Percentiles rank a stretch among this genome's conserved stretches.
phyloP scores from a whole-genome alignment of 2,113 vertebrate genomes.

The Calyptomena viridis region DNA sequence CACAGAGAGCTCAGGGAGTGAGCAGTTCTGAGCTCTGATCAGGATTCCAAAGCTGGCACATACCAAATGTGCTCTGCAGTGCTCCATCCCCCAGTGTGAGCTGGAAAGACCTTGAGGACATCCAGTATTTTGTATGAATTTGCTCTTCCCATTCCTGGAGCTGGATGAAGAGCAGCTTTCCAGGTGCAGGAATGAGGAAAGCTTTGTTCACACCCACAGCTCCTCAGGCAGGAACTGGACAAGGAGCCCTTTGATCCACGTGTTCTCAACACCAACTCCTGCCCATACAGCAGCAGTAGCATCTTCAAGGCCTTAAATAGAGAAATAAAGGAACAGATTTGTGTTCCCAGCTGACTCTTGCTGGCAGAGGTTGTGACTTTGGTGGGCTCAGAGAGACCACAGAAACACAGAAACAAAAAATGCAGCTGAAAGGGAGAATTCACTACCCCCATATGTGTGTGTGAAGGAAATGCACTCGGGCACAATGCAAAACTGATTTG shows the following conservation, averaged over 20 bases:
- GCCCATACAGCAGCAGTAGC: neutral
- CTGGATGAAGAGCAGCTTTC: neutral
- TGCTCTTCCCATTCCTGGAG: neutral
- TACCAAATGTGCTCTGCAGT: rapidly evolving
- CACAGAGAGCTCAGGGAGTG: neutral
- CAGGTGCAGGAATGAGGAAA: neutral
- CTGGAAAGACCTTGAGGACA: neutral
- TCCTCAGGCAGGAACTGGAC: rapidly evolving
- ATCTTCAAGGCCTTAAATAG: neutral
- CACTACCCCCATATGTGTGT: neutral
- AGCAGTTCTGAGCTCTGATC: neutral
- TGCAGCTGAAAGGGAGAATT: neutral
- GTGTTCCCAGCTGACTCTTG: neutral
- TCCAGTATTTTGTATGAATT: neutral
- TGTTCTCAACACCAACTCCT: neutral
- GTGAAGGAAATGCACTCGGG: neutral
- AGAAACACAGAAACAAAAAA: neutral
- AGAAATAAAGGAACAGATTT: neutral
- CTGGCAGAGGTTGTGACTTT: neutral
- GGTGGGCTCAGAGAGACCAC: neutral
- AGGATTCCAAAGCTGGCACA: neutral
- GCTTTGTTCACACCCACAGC: neutral
- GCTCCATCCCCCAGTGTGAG: neutral
- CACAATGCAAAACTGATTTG: neutral
- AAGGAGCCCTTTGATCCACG: neutral